Percentiles rank a stretch among this genome's conserved stretches.
These are phyloP conservation scores for Heliconius hermathena DNA, from an alignment of 1,140 invertebrate genomes.

Conservation along the genomic window DNA sequence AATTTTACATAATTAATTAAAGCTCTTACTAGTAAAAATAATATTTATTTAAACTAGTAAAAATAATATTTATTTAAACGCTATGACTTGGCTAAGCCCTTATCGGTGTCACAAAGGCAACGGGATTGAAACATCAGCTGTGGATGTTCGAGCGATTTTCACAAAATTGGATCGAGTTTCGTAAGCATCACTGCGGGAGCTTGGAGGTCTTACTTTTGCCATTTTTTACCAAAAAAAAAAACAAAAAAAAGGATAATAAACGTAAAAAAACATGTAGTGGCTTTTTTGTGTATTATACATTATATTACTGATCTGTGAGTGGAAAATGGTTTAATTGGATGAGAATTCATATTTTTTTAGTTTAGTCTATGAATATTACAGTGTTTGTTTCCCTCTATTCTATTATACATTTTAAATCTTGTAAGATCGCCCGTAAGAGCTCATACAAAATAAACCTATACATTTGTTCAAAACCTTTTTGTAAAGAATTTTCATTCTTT, in stretches of 20 bases:
- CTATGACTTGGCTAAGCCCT: neutral
- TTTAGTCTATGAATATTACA: too few relatives aligned
- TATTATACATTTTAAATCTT: too few relatives aligned
- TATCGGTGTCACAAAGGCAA: slow-evolving; percentile 12
- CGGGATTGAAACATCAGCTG: slow-evolving; percentile 26
- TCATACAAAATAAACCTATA: too few relatives aligned
- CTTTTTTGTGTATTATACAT: neutral
- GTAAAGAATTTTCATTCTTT: too few relatives aligned
- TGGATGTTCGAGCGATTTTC: slow-evolving; percentile 45
- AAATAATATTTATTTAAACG: neutral
- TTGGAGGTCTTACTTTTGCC: slow-evolving; percentile 11
- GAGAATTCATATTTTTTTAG: neutral
- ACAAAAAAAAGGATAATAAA: neutral
- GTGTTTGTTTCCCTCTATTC: too few relatives aligned
- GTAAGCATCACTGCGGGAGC: slow-evolving; percentile 21
- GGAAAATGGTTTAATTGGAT: neutral
- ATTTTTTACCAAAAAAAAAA: slow-evolving; percentile 23
- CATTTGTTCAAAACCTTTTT: too few relatives aligned
- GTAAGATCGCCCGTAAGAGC: too few relatives aligned
- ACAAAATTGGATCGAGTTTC: slow-evolving; percentile 42
- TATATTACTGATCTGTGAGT: neutral
- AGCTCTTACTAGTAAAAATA: too few relatives aligned
- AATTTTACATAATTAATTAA: too few relatives aligned
- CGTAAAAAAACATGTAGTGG: neutral
- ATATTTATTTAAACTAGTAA: neutral